Conservation (phyloP, 2,888 invertebrate genomes). For the Tineola bisselliella region DNA sequence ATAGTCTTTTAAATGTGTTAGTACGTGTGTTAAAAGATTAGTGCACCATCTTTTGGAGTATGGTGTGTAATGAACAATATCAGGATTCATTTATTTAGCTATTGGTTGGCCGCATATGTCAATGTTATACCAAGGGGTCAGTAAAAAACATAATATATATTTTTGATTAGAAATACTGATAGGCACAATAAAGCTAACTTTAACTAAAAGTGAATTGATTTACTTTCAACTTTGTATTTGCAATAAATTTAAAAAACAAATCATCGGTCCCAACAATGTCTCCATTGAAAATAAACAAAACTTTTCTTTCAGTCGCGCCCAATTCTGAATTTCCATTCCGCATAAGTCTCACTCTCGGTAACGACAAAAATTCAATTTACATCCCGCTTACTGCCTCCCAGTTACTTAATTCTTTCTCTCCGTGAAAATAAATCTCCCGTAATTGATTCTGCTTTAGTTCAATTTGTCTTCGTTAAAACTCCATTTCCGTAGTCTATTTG, state of each 20-base stretch:
- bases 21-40: too few relatives aligned
- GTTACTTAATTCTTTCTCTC: constrained; percentile 59
- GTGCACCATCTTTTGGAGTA: neutral
- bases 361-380: constrained; percentile 60
- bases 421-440: constrained; percentile 61
- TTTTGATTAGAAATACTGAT: neutral
- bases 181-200: neutral
- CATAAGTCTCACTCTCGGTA: constrained; percentile 21
- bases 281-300: constrained; percentile 15
- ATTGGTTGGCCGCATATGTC: neutral
- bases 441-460: constrained; percentile 65
- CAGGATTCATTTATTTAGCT: neutral
- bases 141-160: neutral
- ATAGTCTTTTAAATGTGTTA: too few relatives aligned
- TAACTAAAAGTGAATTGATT: neutral
- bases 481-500: constrained; percentile 63
- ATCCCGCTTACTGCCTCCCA: constrained; percentile 45
- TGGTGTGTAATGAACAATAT: neutral
- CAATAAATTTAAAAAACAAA: constrained; percentile 11
- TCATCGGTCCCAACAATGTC: constrained; percentile 4
- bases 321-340: constrained; percentile 14
- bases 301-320: constrained; percentile 13
- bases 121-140: neutral
- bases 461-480: constrained; percentile 67
- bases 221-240: neutral